Evolutionary conservation across 2,797 vertebrate genomes (phyloP), one percentile per base, ranked within the genome.

Genomic region (Macroramphosus scolopax): DNA sequence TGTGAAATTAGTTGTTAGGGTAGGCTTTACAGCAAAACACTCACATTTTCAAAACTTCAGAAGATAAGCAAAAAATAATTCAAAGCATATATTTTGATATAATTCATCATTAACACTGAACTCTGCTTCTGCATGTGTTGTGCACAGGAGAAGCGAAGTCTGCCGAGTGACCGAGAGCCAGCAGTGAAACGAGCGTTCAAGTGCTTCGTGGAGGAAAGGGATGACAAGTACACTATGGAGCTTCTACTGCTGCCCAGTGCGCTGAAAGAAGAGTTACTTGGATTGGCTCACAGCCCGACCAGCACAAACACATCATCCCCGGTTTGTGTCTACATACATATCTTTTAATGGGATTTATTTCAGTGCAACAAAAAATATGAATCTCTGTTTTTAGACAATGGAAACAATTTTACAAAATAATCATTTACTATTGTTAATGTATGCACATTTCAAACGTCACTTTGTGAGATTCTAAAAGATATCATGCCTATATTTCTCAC

Each of bases 151-250:
- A 96, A 95, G 22, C 89, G 86, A 68, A 92, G 83, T 54, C 77
- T 95, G 18, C 85, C 91, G 4, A 85, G 77, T 1, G 89, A 92
- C 59, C 87, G 83, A 17, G 96, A 99, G 44, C 88, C 92, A 0
- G 83, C 89, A 3, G 86, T 98, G 60, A 99, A 99, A 72, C 93
- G 90, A 60, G 85, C 87, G 0, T 98, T 99, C 79, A 94, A 92
- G 63, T 88, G 84, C n/a, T 95, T 98, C 4, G 95, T 98, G 29
- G 96, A 99, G 82, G 89, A 93, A n/a, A 86, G 85, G n/a, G 92
- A 93, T 4, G 96, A 99, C 75, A 96, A 93, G 50, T 98, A 95
- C 43, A 93, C 94, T 3, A 94, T 99, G 94, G 96, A 99, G 78
- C 90, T 99, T 42, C 77, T 97, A 44, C 90, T 98, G 75, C 87